Percentiles rank a stretch among this genome's conserved stretches.
Conservation (phyloP, 2,113 vertebrate species). For the Peucedramus taeniatus region DNA sequence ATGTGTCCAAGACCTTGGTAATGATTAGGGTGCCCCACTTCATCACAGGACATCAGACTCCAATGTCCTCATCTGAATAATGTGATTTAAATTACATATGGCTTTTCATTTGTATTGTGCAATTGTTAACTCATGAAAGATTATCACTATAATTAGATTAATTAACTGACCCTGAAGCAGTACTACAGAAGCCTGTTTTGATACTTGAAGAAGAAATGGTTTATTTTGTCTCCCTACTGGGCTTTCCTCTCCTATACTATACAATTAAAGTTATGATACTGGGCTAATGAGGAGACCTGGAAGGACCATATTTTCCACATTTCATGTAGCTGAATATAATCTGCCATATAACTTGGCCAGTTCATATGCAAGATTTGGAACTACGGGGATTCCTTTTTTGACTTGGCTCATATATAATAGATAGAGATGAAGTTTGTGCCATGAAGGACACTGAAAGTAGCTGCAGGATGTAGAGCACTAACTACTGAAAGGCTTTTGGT, state of each 20-base stretch:
- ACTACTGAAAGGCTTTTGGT: background rate
- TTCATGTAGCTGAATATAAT: background rate
- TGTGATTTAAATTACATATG: background rate
- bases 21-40: background rate
- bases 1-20: background rate
- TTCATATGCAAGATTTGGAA: background rate
- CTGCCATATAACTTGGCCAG: background rate
- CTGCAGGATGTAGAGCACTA: background rate
- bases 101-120: background rate
- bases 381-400: background rate
- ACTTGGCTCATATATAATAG: background rate
- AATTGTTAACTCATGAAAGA: background rate
- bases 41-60: background rate
- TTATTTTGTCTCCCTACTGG: background rate
- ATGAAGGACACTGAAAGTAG: background rate
- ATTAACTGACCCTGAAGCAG: background rate
- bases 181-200: background rate
- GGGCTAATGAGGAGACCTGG: background rate
- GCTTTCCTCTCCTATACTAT: background rate
- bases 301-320: background rate
- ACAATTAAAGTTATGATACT: background rate
- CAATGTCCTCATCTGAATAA: background rate
- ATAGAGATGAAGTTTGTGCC: background rate
- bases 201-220: background rate
- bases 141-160: background rate